Conservation (phyloP, 1,140 invertebrate species). For the Pogonomyrmex barbatus region DNA sequence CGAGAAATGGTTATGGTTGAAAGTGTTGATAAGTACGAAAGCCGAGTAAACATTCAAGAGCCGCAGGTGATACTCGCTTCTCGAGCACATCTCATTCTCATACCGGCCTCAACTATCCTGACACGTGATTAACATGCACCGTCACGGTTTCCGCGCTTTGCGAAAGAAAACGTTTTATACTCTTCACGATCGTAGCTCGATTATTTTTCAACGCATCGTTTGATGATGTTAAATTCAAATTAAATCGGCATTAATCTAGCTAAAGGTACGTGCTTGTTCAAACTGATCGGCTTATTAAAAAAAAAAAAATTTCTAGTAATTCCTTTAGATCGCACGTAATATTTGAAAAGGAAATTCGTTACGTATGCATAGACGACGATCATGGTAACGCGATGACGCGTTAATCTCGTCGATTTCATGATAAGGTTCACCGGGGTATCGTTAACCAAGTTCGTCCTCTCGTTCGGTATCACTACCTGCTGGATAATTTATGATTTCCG, state of each 20-base stretch:
- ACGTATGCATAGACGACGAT: neutral
- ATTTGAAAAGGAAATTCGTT: neutral
- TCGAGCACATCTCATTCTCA: conserved; percentile 19
- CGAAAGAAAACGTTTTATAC: conserved; percentile 33
- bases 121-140: conserved; percentile 39
- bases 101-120: conserved; percentile 19
- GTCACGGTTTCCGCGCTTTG: conserved; percentile 41
- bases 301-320: neutral
- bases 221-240: neutral
- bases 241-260: neutral
- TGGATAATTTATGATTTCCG: conserved; percentile 55
- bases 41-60: neutral
- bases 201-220: neutral
- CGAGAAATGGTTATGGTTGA: neutral
- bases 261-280: neutral
- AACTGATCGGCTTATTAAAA: neutral
- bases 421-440: conserved; percentile 43
- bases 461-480: conserved; percentile 29
- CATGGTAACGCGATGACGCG: conserved; percentile 17
- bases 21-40: conserved; percentile 6
- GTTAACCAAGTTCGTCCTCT: conserved; percentile 58
- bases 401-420: conserved; percentile 51
- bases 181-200: neutral
- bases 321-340: neutral
- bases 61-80: conserved; percentile 16